Base-by-base conservation (phyloP, 2,888 invertebrate genomes). In the Lobophora halterata region DNA sequence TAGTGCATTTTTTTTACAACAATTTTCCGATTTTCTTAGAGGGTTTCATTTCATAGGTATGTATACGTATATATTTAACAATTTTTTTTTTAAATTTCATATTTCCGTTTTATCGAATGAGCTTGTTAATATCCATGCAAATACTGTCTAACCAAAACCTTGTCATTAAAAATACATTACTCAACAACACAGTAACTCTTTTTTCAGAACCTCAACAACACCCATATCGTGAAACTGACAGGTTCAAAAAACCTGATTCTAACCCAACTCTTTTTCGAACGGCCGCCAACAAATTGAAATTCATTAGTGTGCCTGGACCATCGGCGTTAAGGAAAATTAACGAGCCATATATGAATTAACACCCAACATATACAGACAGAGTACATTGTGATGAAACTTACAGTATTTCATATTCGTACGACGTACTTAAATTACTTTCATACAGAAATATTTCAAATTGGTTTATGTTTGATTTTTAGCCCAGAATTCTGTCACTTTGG, bases 311-410 rank as follows among this genome's bases (percentile, higher is more conserved):
- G 67, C 68, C 65, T 47, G 50, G 55, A 61, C 65, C 74, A 71
- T 65, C 65, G 72, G 77, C 68, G 82, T 81, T 76, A 81, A 83
- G 76, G 77, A 82, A 75, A 83, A 85, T 83, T 83, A 82, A 85
- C 83, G 80, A 77, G 74, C 52, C 70, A 65, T 74, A 74, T 80
- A 79, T 79, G 80, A 83, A 81, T 81, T 80, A 82, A 80, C 80
- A 78, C 74, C 70, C 72, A n/a, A 67, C 65, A 71, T 52, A 32
- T 46, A 45, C 46, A 43, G 37, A 25, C 43, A 23, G 4, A 32
- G 27, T 7, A n/a, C 37, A 28, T 3, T 29, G 37, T 33, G 21
- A 16, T 28, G 3, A 14, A 14, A 7, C 5, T 32, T 23, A 28
- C 42, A 36, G 42, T 24, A 4, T 17, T 31, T n/a, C 35, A 31